Percentiles rank a stretch among this genome's conserved stretches.
Evolutionary conservation across 2,888 invertebrate genomes (phyloP).

Genomic region (Mimumesa dahlbomi): DNA sequence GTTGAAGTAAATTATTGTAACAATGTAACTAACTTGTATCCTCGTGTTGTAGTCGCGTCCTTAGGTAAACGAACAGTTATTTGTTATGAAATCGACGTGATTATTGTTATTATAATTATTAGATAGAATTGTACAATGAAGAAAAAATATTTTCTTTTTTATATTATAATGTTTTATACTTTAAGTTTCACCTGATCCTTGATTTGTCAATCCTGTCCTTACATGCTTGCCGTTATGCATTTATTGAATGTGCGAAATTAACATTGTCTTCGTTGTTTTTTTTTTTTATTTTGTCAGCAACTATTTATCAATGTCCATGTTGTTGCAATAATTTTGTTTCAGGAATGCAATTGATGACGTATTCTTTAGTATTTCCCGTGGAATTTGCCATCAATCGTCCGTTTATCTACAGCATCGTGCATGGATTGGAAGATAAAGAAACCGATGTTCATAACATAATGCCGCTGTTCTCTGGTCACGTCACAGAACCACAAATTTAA

Average conservation of each 20-base stretch:
- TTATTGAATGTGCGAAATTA: background rate
- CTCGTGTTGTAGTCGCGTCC: no score
- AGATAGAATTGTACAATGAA: no score
- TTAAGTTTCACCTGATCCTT: background rate
- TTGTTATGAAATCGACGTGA: no score
- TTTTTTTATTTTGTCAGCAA: no score
- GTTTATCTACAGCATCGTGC: conserved; percentile 31
- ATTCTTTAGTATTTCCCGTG: background rate
- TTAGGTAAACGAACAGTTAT: no score
- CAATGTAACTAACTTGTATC: no score
- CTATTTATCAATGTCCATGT: background rate
- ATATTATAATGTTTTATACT: no score
- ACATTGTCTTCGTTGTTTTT: background rate
- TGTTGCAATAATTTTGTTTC: conserved; percentile 17
- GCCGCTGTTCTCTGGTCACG: conserved; percentile 31
- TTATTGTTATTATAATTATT: no score
- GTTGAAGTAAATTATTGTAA: no score
- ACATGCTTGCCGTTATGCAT: background rate
- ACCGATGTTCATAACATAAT: background rate
- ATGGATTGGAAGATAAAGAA: background rate
- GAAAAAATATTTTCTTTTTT: no score
- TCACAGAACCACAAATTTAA: conserved; percentile 14
- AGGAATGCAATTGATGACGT: background rate
- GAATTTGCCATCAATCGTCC: conserved; percentile 16
- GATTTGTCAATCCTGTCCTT: background rate